Conservation (phyloP, 2,797 vertebrate genomes). For the Danio albolineatus region DNA sequence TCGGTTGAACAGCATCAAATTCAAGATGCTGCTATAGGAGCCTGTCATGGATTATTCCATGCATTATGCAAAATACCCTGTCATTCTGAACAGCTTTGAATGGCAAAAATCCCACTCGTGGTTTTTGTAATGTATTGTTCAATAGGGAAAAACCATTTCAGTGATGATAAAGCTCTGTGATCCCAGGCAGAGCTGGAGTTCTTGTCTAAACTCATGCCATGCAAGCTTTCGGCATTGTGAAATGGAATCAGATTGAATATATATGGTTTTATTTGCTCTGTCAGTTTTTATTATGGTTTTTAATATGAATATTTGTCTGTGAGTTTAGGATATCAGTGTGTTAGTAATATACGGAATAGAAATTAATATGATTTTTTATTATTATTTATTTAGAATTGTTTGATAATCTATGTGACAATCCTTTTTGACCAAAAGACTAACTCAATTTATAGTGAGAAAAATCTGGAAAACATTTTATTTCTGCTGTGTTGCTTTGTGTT, state of each 20-base stretch:
- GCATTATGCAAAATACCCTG: constrained; percentile 17
- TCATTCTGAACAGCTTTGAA: constrained; percentile 13
- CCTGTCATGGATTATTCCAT: neutral
- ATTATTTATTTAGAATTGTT: neutral
- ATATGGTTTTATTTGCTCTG: neutral
- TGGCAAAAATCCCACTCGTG: constrained; percentile 27
- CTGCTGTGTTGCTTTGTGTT: no score
- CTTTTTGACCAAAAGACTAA: no score
- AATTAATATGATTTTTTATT: neutral
- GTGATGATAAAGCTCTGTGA: neutral
- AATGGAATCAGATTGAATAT: neutral
- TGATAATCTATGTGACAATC: neutral
- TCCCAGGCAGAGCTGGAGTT: neutral
- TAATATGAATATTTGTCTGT: neutral
- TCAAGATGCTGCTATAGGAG: neutral
- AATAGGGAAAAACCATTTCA: constrained; percentile 15
- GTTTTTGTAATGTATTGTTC: constrained; percentile 33
- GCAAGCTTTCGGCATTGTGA: neutral
- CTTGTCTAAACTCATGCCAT: neutral
- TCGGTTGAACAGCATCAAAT: constrained; percentile 13
- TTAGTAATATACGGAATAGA: neutral
- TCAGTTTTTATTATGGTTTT: neutral
- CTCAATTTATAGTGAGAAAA: no score
- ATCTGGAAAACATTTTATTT: no score
- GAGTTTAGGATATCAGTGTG: neutral